phyloP scores from a whole-genome alignment of 2,888 invertebrate genomes.

The Stenichneumon culpator region DNA sequence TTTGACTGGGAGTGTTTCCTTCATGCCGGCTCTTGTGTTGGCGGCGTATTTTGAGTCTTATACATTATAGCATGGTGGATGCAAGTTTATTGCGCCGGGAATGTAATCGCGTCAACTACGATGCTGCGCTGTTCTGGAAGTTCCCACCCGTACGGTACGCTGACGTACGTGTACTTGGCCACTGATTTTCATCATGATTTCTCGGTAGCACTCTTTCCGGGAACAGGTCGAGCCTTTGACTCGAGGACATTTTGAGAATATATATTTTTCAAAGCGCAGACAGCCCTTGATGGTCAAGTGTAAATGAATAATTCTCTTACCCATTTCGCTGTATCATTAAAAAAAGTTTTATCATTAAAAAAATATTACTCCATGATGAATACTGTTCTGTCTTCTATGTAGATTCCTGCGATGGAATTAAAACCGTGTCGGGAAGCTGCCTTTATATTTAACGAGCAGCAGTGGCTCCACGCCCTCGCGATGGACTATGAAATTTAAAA shows the following conservation, averaged over 20 bases:
- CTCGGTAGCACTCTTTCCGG: neutral
- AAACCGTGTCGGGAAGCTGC: neutral
- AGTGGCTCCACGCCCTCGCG: no score
- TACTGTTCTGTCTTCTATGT: neutral
- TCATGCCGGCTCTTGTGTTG: neutral
- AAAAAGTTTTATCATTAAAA: constrained; percentile 45
- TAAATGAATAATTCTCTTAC: constrained; percentile 60
- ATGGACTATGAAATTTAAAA: neutral
- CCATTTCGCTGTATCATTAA: constrained; percentile 45
- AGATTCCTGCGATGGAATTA: neutral
- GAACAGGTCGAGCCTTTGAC: neutral
- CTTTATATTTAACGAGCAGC: neutral
- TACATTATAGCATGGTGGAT: neutral
- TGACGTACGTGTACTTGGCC: constrained; percentile 27
- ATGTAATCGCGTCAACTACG: constrained; percentile 54
- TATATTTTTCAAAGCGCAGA: neutral
- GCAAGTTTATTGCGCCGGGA: constrained; percentile 19
- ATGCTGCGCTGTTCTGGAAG: constrained; percentile 23
- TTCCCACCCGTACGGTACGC: constrained; percentile 58
- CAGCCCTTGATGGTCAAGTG: neutral
- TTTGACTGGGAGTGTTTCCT: constrained; percentile 46
- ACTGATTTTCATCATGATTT: neutral
- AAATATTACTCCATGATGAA: constrained; percentile 12
- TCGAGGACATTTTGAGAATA: neutral
- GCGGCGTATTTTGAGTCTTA: neutral